Conservation (phyloP, 2,113 vertebrate species). For the Marmota monax region DNA sequence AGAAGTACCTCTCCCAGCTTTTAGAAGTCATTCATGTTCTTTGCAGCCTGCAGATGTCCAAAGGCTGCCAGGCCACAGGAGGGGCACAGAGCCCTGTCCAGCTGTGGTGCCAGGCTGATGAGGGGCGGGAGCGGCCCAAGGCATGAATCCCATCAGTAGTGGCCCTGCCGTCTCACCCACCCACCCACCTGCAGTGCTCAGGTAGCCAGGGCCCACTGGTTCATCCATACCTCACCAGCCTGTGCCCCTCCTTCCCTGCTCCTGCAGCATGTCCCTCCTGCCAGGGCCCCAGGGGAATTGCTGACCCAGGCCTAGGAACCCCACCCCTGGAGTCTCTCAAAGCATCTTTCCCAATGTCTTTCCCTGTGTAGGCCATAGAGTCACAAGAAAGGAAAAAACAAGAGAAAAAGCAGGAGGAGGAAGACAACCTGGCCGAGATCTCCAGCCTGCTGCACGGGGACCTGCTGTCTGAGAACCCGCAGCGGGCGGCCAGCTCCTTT, state of each 20-base stretch:
- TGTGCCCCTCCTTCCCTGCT: rapidly evolving
- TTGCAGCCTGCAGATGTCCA: neutral
- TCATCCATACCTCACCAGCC: neutral
- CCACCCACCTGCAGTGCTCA: rapidly evolving
- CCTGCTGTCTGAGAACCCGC: slow-evolving; percentile 85
- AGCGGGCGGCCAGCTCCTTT: slow-evolving; percentile 82
- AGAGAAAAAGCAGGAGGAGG: slow-evolving; percentile 82
- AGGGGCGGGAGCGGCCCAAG: neutral
- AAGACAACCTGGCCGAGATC: slow-evolving; percentile 87
- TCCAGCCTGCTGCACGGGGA: slow-evolving; percentile 85
- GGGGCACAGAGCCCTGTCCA: neutral
- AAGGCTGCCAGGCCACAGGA: neutral
- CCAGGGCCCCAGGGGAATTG: neutral
- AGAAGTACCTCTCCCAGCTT: neutral
- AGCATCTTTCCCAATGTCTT: neutral
- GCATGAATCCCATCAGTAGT: rapidly evolving
- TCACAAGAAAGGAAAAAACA: slow-evolving; percentile 78
- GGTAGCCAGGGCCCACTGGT: neutral
- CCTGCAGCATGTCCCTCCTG: neutral
- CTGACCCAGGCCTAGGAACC: too few relatives aligned
- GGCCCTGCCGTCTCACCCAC: neutral
- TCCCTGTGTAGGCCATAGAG: slow-evolving; percentile 85
- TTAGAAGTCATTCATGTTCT: neutral
- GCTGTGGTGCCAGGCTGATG: neutral
- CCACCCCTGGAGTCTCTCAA: rapidly evolving